Evolutionary conservation across 1,140 invertebrate species (phyloP), one percentile per base, ranked within the genome.

Genomic region (Maniola jurtina): DNA sequence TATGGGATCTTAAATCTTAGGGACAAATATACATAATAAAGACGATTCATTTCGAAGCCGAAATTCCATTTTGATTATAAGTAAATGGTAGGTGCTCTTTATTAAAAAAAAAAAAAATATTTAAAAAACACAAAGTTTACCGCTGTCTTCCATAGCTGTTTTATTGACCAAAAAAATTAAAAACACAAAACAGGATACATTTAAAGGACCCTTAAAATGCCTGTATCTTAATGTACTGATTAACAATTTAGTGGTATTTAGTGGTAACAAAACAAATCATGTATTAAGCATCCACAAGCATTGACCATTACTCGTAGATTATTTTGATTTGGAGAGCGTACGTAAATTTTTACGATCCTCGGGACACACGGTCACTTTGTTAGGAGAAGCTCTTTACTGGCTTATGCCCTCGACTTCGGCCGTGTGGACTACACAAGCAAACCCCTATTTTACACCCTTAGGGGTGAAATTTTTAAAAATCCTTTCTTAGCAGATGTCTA

Each of bases 291-390:
- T 58, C 55, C 66, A 13, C 40, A 11, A 65, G 34, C 54, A 58
- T 65, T 58, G 15, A 64, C 50, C 61, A 60, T 55, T 60, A 58
- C 55, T 64, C 40, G 13, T 33, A 68, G 66, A 68, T 68, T 59
- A 68, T 60, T 57, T 68, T 38, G n/a, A 47, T 59, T 64, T 36
- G 36, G 54, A 62, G 47, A 54, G 45, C 56, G 62, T 59, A 59
- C 11, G 54, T 50, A 59, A 63, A 72, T 48, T 72, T 68, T 68
- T 65, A 68, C 59, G 66, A 68, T 35, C 54, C 14, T 16, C 13
- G 45, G 42, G 52, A 72, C 66, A 72, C 13, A 68, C 65, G 52
- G 62, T 33, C 47, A 54, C 7, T 8, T 25, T 25, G 25, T 25
- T 25, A 25, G 25, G 25, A 25, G 25, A 25, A 25, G 1, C 25